These are phyloP conservation scores for Netelia fuscicornis DNA, from an alignment of 2,888 invertebrate genomes.

Conservation along the genomic window DNA sequence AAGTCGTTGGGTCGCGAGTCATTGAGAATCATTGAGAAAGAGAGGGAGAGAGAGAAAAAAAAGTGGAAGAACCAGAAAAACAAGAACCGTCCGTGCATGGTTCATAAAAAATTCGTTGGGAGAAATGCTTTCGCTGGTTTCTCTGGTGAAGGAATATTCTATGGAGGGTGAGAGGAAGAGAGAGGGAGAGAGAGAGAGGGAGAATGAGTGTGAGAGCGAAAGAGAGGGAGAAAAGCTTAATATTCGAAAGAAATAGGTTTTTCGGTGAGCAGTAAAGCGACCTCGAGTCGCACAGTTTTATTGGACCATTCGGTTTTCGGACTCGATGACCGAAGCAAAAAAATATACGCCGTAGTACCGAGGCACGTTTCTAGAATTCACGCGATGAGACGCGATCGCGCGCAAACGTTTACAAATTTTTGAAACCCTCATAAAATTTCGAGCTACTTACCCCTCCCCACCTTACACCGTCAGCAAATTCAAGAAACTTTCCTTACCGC, in stretches of 20 bases:
- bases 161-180: too few species aligned
- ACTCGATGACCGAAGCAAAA: not conserved
- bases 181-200: not conserved
- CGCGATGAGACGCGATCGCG: not conserved
- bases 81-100: slow-evolving; percentile 50
- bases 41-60: not conserved
- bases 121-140: slow-evolving; percentile 64
- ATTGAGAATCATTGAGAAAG: slow-evolving; percentile 46
- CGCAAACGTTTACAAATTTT: not conserved
- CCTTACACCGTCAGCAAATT: not conserved
- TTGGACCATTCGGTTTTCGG: slow-evolving; percentile 42
- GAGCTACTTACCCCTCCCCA: not conserved
- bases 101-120: slow-evolving; percentile 58
- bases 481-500: not conserved
- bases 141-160: slow-evolving; percentile 16
- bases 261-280: slow-evolving; percentile 58
- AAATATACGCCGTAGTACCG: not conserved
- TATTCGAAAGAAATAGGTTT: slow-evolving; percentile 32
- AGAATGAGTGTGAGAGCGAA: not conserved
- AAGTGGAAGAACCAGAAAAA: slow-evolving; percentile 68
- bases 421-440: slow-evolving; percentile 28
- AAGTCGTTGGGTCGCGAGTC: slow-evolving; percentile 12
- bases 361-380: slow-evolving; percentile 23
- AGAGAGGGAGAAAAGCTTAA: slow-evolving; percentile 16
- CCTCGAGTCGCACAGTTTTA: slow-evolving; percentile 41